Evolutionary conservation across 2,113 vertebrate genomes (phyloP).

Genomic region (Lichenostomus cassidix): DNA sequence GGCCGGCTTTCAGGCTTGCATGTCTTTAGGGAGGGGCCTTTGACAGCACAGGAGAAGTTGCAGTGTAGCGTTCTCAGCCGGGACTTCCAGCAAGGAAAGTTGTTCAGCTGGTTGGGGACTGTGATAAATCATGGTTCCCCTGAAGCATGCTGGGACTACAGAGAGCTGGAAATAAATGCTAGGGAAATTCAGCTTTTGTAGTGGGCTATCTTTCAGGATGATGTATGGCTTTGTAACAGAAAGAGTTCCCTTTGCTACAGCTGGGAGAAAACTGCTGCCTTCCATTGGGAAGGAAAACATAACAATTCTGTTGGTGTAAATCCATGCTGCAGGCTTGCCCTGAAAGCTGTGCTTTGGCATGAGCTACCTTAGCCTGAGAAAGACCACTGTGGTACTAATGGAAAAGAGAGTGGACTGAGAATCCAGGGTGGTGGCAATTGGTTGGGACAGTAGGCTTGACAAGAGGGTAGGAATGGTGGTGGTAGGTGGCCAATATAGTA

Average conservation of each 20-base stretch:
- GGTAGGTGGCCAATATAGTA: neutral
- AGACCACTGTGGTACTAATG: neutral
- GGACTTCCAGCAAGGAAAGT: slow-evolving; percentile 22
- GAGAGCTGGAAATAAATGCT: slow-evolving; percentile 40
- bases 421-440: neutral
- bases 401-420: neutral
- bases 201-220: slow-evolving; percentile 41
- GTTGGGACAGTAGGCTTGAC: neutral
- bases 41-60: slow-evolving; percentile 34
- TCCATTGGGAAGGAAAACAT: neutral
- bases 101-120: slow-evolving; percentile 2
- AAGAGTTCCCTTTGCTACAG: slow-evolving; percentile 7
- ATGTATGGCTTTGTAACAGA: slow-evolving; percentile 26
- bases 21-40: slow-evolving; percentile 12
- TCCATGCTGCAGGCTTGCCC: neutral
- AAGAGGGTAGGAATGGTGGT: neutral
- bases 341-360: neutral
- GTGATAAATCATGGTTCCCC: slow-evolving; percentile 37
- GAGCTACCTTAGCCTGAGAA: neutral
- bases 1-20: neutral
- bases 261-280: slow-evolving; percentile 4
- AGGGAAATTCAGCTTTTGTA: slow-evolving; percentile 39
- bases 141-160: neutral
- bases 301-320: neutral
- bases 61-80: neutral